Evolutionary conservation across 2,797 vertebrate species (phyloP).

Genomic region (Ciconia nigra): DNA sequence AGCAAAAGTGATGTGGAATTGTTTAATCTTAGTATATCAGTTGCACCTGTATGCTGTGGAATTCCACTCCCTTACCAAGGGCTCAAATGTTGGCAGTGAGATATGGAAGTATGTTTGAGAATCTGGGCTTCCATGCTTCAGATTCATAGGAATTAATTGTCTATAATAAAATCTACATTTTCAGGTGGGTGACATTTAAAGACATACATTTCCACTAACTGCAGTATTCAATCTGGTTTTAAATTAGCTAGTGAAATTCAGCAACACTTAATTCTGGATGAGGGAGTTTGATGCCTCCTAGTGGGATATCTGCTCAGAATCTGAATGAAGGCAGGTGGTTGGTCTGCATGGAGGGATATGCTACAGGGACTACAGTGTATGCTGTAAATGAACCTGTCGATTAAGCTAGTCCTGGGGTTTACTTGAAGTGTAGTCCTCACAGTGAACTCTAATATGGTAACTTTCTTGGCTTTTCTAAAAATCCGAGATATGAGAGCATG

Average conservation of each 20-base stretch:
- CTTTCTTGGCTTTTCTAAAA: not conserved
- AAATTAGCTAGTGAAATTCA: not conserved
- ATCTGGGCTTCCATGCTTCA: not conserved
- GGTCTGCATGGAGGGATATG: not conserved
- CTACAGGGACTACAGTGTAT: not conserved
- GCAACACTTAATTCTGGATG: not conserved
- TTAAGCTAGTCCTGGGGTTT: not conserved
- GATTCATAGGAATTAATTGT: not conserved
- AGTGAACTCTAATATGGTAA: not conserved
- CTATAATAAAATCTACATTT: not conserved
- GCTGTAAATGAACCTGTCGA: not conserved
- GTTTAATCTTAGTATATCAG: not conserved
- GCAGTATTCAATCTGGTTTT: not conserved
- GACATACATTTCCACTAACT: not conserved
- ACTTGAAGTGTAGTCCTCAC: not conserved
- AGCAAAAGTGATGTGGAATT: not conserved
- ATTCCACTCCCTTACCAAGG: not conserved
- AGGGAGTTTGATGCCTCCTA: not conserved
- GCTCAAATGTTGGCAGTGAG: not conserved
- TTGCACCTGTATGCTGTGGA: not conserved
- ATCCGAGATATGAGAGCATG: not conserved
- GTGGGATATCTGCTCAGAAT: not conserved
- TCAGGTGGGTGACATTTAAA: not conserved
- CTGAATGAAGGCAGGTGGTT: not conserved
- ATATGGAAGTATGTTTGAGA: not conserved